Base-by-base conservation (phyloP, 2,888 invertebrate genomes). In the Ariolimax columbianus region DNA sequence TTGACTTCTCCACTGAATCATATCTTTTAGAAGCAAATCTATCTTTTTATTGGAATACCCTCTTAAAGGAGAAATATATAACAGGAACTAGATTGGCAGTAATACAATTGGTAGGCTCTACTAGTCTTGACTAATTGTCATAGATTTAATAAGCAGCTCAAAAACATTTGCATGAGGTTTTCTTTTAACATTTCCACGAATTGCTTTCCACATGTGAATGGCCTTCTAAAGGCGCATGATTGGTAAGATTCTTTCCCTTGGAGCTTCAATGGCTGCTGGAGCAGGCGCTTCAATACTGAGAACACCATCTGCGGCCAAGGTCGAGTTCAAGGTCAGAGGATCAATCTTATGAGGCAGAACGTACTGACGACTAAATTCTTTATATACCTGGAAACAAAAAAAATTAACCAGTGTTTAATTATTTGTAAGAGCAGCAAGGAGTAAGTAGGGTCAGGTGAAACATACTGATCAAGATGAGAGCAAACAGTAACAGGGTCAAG, bases 331-430 rank as follows among this genome's bases (percentile, higher is more conserved):
- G 89, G 96, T 96, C 95, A 98, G 98, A 0, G 99, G 98, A 95
- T 99, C 98, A 86, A 98, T 98, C 92, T 98, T 98, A 94, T 98
- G 97, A 11, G 99, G 99, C 94, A 99, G 95, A 94, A 98, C 95
- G 95, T 99, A 99, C 95, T 98, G 98, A 91, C 98, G 96, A 95
- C 98, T 99, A 96, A 99, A 99, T 95, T 99, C 99, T 95, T 98
- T 96, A 96, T 98, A 99, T 87, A 99, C 98, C 82, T 98, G 86
- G 38, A 47, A 59, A 33, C 55, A 0, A 33, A 33, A 36, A 40
- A 43, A 63, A 38, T 11, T 19, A 47, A 47, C 47, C n/a, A n/a
- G n/a, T n/a, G n/a, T n/a, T n/a, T n/a, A n/a, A n/a, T n/a, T n/a
- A n/a, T n/a, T n/a, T n/a, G n/a, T n/a, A n/a, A n/a, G n/a, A n/a